phyloP scores from a whole-genome alignment of 1,140 invertebrate genomes.

The Bacillus rossius region DNA sequence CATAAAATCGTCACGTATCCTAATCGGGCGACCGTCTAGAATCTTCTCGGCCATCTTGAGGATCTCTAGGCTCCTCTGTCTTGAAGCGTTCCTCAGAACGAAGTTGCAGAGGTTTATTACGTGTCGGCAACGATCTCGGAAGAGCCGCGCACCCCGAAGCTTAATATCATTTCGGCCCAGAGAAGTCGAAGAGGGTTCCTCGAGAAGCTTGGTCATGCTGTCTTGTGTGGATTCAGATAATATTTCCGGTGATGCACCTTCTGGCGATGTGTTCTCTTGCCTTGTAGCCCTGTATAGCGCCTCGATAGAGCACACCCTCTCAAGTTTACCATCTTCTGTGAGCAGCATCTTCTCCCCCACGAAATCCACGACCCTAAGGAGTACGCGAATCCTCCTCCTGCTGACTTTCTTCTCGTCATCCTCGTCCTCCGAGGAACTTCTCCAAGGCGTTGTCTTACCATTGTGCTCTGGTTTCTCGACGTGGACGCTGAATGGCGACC shows the following conservation, averaged over 20 bases:
- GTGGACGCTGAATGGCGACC: neutral
- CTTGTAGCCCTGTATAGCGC: too few species aligned
- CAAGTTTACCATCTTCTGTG: conserved; percentile 9
- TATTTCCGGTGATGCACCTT: too few species aligned
- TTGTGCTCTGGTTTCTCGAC: neutral
- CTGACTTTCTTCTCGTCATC: neutral
- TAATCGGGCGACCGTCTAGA: neutral
- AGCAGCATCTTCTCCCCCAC: conserved; percentile 8
- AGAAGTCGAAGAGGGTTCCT: too few species aligned
- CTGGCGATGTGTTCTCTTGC: too few species aligned
- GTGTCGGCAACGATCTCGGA: conserved; percentile 3
- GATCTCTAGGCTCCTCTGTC: neutral
- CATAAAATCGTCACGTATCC: neutral
- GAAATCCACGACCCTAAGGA: conserved; percentile 4
- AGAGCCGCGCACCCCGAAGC: neutral
- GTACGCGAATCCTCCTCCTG: neutral
- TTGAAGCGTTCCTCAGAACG: neutral
- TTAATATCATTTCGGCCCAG: too few species aligned
- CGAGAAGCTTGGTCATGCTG: too few species aligned
- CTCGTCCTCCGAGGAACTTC: neutral
- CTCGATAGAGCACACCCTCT: neutral
- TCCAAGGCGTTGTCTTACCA: neutral
- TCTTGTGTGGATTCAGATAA: too few species aligned
- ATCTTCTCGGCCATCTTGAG: neutral
- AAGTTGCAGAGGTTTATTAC: neutral